Evolutionary conservation across 2,113 vertebrate species (phyloP).

Genomic region (Brachypteracias leptosomus): DNA sequence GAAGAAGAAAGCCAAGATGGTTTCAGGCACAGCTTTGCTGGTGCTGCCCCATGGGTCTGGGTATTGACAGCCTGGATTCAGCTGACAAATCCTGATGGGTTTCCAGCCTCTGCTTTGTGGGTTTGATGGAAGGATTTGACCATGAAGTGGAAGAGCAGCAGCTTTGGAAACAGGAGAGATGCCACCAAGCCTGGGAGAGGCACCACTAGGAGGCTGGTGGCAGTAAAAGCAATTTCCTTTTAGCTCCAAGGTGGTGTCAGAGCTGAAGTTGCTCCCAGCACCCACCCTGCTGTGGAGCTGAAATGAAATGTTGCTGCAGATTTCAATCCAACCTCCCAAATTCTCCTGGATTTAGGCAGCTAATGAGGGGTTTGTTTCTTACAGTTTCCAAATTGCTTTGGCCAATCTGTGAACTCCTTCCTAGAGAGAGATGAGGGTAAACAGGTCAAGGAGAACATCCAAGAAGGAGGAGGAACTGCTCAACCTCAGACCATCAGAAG

Average conservation of each 20-base stretch:
- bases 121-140: not conserved
- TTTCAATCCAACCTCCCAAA: conserved; percentile 14
- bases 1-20: not conserved
- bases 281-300: not conserved
- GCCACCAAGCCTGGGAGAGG: not conserved
- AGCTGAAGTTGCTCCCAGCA: not conserved
- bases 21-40: not conserved
- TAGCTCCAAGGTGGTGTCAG: not conserved
- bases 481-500: not conserved
- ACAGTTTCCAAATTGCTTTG: not conserved
- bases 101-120: not conserved
- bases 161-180: not conserved
- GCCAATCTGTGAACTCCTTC: not conserved
- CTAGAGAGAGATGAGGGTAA: not conserved
- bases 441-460: not conserved
- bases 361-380: conserved; percentile 22
- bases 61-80: not conserved
- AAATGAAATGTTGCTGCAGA: not conserved
- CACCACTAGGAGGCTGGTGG: not conserved
- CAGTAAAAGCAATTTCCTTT: conserved; percentile 10
- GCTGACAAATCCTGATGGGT: not conserved
- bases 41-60: not conserved
- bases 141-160: not conserved
- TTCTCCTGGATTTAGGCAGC: not conserved
- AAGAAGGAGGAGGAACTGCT: not conserved